phyloP scores from a whole-genome alignment of 2,797 vertebrate species.

The Pangasius krempfi region DNA sequence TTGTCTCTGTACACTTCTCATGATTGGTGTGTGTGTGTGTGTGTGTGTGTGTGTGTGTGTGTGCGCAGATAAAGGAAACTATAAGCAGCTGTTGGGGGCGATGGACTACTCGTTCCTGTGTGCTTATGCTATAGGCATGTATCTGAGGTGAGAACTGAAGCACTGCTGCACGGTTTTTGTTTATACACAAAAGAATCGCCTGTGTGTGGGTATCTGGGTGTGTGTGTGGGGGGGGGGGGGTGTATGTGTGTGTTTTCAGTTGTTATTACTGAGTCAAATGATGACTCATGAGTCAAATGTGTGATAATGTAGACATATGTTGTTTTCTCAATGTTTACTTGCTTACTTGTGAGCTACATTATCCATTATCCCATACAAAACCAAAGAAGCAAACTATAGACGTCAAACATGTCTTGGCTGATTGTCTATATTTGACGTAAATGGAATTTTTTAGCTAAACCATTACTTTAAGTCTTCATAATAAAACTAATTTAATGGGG shows the following conservation, averaged over 20 bases:
- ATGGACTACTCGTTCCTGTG: constrained; percentile 95
- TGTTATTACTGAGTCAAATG: background rate
- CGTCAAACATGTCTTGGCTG: background rate
- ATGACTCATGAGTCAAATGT: background rate
- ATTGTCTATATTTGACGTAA: background rate
- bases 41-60: constrained; percentile 24
- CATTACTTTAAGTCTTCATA: background rate
- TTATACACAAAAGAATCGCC: background rate
- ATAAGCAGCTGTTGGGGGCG: constrained; percentile 88
- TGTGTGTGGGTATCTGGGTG: background rate
- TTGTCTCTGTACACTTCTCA: background rate
- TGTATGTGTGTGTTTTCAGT: background rate
- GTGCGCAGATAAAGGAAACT: constrained; percentile 83
- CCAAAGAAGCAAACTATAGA: background rate
- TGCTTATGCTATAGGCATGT: constrained; percentile 96
- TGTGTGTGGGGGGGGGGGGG: accelerated
- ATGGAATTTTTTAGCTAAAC: background rate
- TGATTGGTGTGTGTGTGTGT: background rate
- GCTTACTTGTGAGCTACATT: background rate
- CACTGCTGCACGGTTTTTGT: background rate
- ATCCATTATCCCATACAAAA: background rate
- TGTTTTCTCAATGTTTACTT: background rate
- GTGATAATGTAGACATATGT: background rate
- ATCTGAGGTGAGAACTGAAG: constrained; percentile 81
- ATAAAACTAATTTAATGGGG: background rate